These are phyloP conservation scores for Marmota monax DNA, from an alignment of 2,113 vertebrate species.

Conservation along the genomic window DNA sequence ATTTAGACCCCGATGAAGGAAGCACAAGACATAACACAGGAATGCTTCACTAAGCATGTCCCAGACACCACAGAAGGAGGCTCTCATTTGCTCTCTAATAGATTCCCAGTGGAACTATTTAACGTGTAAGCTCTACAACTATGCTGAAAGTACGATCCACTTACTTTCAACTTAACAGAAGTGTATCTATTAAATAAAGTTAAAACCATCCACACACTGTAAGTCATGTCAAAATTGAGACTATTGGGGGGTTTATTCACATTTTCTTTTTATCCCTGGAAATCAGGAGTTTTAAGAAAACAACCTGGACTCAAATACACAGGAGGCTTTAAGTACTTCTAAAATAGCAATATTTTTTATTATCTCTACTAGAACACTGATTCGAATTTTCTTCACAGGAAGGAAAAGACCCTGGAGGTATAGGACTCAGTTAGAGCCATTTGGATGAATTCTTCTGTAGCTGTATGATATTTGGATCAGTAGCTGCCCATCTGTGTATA, in stretches of 20 bases:
- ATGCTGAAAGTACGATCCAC: not conserved
- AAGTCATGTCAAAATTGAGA: not conserved
- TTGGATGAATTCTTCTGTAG: not conserved
- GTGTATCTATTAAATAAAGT: not conserved
- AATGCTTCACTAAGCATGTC: not conserved
- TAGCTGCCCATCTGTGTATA: constrained; percentile 52
- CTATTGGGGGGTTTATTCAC: not conserved
- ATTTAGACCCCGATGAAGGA: constrained; percentile 21
- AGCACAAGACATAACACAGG: not conserved
- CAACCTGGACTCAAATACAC: constrained; percentile 6
- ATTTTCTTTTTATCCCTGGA: constrained; percentile 35
- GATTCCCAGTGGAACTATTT: not conserved
- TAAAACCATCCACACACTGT: not conserved
- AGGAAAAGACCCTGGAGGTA: not conserved
- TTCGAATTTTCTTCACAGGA: constrained; percentile 30
- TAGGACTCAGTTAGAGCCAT: not conserved
- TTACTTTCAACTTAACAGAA: constrained; percentile 47
- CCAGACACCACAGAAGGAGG: not conserved
- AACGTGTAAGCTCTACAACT: constrained; percentile 11
- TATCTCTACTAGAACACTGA: not conserved
- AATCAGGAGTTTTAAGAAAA: constrained; percentile 36
- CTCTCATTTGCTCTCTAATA: not conserved
- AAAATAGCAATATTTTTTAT: constrained; percentile 51
- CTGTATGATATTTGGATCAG: constrained; percentile 18
- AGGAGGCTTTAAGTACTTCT: not conserved